These are phyloP conservation scores for Sprattus sprattus DNA, from an alignment of 2,113 vertebrate species.

Conservation along the genomic window DNA sequence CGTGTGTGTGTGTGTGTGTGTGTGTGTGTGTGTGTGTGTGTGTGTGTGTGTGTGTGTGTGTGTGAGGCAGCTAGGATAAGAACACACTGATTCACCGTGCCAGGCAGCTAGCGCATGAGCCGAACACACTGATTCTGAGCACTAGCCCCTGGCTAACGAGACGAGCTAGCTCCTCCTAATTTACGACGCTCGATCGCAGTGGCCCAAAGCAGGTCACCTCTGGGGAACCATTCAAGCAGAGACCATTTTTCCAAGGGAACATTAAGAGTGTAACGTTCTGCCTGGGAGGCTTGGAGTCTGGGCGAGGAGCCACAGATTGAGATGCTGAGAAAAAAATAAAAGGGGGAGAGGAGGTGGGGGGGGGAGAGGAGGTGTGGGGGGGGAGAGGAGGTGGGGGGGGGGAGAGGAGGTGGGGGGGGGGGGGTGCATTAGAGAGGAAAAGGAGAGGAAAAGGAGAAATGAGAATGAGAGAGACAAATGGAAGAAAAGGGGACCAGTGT, in stretches of 20 bases:
- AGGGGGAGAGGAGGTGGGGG: background rate
- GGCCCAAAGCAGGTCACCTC: slow-evolving; percentile 2
- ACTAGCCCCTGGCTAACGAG: background rate
- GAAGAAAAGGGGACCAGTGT: background rate
- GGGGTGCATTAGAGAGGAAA: too few relatives aligned
- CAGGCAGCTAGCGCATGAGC: background rate
- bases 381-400: too few relatives aligned
- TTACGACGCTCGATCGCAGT: background rate
- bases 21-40: too few relatives aligned
- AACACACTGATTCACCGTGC: too few relatives aligned
- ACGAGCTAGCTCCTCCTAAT: background rate
- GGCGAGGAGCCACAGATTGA: slow-evolving; percentile 31
- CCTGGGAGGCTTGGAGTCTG: slow-evolving; percentile 12
- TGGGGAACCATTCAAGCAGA: background rate
- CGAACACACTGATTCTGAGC: background rate
- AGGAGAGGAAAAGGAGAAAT: too few relatives aligned
- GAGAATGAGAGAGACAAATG: too few relatives aligned
- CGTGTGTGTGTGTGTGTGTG: too few relatives aligned
- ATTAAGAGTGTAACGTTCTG: slow-evolving; percentile 18
- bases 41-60: too few relatives aligned
- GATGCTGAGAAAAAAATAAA: too few relatives aligned
- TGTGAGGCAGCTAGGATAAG: too few relatives aligned
- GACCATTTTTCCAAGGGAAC: slow-evolving; percentile 22
- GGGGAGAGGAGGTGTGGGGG: too few relatives aligned
- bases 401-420: too few relatives aligned